These are phyloP conservation scores for Pyralis farinalis DNA, from an alignment of 2,888 invertebrate genomes.

Conservation along the genomic window DNA sequence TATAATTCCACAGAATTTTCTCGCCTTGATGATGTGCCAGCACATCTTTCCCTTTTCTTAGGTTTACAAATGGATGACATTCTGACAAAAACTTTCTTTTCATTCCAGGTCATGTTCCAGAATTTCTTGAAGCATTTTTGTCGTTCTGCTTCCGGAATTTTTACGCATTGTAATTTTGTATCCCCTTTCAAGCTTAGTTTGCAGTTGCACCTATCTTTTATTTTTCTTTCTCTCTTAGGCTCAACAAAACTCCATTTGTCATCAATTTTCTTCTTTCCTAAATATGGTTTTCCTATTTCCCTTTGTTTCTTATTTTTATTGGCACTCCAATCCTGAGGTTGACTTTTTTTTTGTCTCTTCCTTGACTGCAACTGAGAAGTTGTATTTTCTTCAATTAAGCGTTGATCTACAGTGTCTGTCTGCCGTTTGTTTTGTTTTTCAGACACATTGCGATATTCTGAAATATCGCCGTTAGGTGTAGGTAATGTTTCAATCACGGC, in stretches of 20 bases:
- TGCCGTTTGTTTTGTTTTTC: conserved; percentile 1
- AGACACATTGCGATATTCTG: not conserved
- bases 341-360: conserved; percentile 10
- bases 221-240: conserved; percentile 5
- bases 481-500: conserved; percentile 1
- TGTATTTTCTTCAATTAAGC: conserved; percentile 1
- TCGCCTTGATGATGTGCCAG: conserved; percentile 7
- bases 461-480: not conserved
- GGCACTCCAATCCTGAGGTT: conserved; percentile 8
- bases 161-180: conserved; percentile 5
- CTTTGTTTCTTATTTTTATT: conserved; percentile 8
- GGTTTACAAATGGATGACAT: conserved; percentile 7
- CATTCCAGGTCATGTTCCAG: conserved; percentile 6
- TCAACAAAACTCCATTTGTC: conserved; percentile 8
- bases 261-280: conserved; percentile 11
- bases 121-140: conserved; percentile 6
- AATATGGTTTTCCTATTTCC: conserved; percentile 10
- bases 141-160: conserved; percentile 3
- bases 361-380: conserved; percentile 1
- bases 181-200: conserved; percentile 7
- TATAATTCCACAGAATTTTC: conserved; percentile 9
- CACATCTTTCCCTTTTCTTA: conserved; percentile 9
- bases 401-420: not conserved
- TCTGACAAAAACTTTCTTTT: conserved; percentile 7
- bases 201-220: conserved; percentile 5